These are phyloP conservation scores for Aphidius gifuensis DNA, from an alignment of 1,140 invertebrate species.

Conservation along the genomic window DNA sequence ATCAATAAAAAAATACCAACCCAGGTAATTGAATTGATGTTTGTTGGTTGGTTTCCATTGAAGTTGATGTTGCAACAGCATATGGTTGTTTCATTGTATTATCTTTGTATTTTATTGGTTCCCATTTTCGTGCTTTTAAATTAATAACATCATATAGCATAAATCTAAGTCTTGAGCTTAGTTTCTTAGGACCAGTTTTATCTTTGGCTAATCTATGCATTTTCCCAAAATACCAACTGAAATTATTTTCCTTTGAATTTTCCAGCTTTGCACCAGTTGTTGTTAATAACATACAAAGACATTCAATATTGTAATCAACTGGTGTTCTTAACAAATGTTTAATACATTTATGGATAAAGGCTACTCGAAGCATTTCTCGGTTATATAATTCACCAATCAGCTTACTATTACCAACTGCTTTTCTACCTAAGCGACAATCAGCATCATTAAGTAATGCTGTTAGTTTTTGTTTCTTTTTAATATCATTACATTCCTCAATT, in stretches of 20 bases:
- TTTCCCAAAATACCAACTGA: background rate
- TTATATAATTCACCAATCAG: conserved; percentile 92
- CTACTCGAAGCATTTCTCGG: conserved; percentile 81
- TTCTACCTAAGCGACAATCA: conserved; percentile 70
- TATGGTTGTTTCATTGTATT: conserved; percentile 45
- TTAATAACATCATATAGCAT: too few relatives aligned
- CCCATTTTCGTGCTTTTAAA: too few relatives aligned
- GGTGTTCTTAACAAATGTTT: conserved; percentile 69
- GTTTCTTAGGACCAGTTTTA: too few relatives aligned
- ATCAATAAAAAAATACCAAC: background rate
- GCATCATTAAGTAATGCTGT: conserved; percentile 68
- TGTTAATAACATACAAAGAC: conserved; percentile 84
- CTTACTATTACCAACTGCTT: conserved; percentile 83
- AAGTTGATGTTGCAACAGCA: too few relatives aligned
- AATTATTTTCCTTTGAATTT: conserved; percentile 40
- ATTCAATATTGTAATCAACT: conserved; percentile 90
- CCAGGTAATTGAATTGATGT: background rate
- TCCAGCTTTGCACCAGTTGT: conserved; percentile 51
- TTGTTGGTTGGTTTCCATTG: background rate
- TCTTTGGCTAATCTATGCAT: too few relatives aligned
- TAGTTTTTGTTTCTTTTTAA: conserved; percentile 65
- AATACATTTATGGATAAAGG: conserved; percentile 77
- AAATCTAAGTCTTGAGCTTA: too few relatives aligned
- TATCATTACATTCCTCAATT: conserved; percentile 66
- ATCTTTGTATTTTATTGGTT: conserved; percentile 69